These are phyloP conservation scores for Cyclopterus lumpus DNA, from an alignment of 2,797 vertebrate genomes.

Conservation along the genomic window DNA sequence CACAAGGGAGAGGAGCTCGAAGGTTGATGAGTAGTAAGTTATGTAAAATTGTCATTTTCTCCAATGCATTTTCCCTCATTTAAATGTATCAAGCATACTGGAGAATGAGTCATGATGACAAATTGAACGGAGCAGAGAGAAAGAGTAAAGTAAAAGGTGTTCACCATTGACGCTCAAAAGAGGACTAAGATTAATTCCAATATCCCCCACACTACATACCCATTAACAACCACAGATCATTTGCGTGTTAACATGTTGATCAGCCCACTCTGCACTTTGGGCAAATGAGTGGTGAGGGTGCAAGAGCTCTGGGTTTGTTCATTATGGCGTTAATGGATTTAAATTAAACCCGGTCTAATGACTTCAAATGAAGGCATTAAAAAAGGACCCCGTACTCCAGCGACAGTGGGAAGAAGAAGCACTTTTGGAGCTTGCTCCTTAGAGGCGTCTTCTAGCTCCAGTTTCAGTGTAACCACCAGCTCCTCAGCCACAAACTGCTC, in stretches of 20 bases:
- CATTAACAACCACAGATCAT: slow-evolving; percentile 43
- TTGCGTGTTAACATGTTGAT: slow-evolving; percentile 51
- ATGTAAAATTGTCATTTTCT: slow-evolving; percentile 29
- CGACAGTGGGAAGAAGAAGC: slow-evolving; percentile 13
- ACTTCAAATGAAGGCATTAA: slow-evolving; percentile 62
- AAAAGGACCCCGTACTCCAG: slow-evolving; percentile 26
- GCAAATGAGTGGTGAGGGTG: slow-evolving; percentile 38
- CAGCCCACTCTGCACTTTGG: slow-evolving; percentile 31
- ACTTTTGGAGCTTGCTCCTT: slow-evolving; percentile 44
- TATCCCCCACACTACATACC: slow-evolving; percentile 3
- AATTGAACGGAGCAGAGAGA: slow-evolving; percentile 26
- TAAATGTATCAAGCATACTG: slow-evolving; percentile 41
- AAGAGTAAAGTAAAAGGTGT: not conserved
- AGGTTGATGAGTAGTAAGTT: slow-evolving; percentile 40
- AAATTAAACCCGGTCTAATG: slow-evolving; percentile 50
- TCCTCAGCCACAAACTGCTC: slow-evolving; percentile 69
- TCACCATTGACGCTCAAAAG: slow-evolving; percentile 21
- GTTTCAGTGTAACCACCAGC: slow-evolving; percentile 59
- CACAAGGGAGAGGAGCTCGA: slow-evolving; percentile 9
- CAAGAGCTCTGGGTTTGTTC: slow-evolving; percentile 54
- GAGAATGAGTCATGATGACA: slow-evolving; percentile 41
- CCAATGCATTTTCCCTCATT: slow-evolving; percentile 35
- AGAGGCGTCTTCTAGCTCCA: slow-evolving; percentile 64
- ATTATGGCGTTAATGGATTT: slow-evolving; percentile 71
- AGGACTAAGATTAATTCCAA: slow-evolving; percentile 30